These are phyloP conservation scores for Chloroclystis v-ata DNA, from an alignment of 2,888 invertebrate species.

Conservation along the genomic window DNA sequence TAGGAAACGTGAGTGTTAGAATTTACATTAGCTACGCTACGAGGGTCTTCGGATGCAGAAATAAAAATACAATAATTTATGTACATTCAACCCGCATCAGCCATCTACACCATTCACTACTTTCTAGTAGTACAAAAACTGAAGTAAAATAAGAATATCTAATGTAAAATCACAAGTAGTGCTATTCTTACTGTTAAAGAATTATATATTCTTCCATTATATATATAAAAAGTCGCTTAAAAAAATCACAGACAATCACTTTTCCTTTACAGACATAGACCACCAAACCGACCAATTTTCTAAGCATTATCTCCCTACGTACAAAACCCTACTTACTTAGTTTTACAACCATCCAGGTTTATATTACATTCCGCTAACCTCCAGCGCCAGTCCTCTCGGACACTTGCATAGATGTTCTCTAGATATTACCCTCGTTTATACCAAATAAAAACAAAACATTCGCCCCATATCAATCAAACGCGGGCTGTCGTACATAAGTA, in stretches of 20 bases:
- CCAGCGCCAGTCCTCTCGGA: slow-evolving; percentile 42
- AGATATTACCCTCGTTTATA: slow-evolving; percentile 49
- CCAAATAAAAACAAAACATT: slow-evolving; percentile 34
- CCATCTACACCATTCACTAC: slow-evolving; percentile 52
- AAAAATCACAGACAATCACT: slow-evolving; percentile 80
- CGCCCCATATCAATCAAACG: slow-evolving; percentile 28
- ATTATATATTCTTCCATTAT: slow-evolving; percentile 71
- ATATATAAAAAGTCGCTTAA: slow-evolving; percentile 79
- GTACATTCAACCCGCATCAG: slow-evolving; percentile 70
- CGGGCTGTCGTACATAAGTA: slow-evolving; percentile 48
- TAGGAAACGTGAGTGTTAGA: slow-evolving; percentile 7
- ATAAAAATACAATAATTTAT: slow-evolving; percentile 35
- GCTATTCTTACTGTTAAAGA: slow-evolving; percentile 78
- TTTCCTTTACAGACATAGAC: slow-evolving; percentile 77
- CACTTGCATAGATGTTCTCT: slow-evolving; percentile 51
- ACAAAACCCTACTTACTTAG: slow-evolving; percentile 75
- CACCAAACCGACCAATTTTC: slow-evolving; percentile 70
- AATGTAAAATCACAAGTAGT: slow-evolving; percentile 79
- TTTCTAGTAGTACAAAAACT: slow-evolving; percentile 67
- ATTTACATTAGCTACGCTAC: slow-evolving; percentile 19
- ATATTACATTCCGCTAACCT: slow-evolving; percentile 52
- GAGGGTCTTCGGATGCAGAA: slow-evolving; percentile 36
- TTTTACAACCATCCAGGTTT: slow-evolving; percentile 78
- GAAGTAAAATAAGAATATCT: slow-evolving; percentile 70
- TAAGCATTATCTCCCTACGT: slow-evolving; percentile 75